Percentiles rank a stretch among this genome's conserved stretches.
These are phyloP conservation scores for Sus scrofa DNA, from an alignment of 2,113 vertebrate species.

Conservation along the genomic window T2T-Sscrofa CM000813.6:142006501-142007000, in stretches of 20 bases:
- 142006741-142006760: background rate
- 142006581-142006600: too few species aligned
- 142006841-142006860: background rate
- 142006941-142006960: background rate
- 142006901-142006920: background rate
- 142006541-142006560: too few species aligned
- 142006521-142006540: too few species aligned
- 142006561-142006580: too few species aligned
- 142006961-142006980: background rate
- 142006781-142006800: background rate
- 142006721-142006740: conserved; percentile 15
- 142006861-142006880: conserved; percentile 22
- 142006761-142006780: background rate
- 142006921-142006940: background rate
- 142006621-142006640: too few species aligned
- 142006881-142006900: background rate
- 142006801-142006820: background rate
- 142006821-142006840: background rate
- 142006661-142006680: too few species aligned
- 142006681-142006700: too few species aligned
- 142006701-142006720: background rate
- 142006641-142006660: too few species aligned
- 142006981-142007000: background rate
- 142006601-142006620: too few species aligned
- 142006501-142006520: too few species aligned